phyloP scores from a whole-genome alignment of 1,140 invertebrate genomes.

The Bombyx mandarina region DNA sequence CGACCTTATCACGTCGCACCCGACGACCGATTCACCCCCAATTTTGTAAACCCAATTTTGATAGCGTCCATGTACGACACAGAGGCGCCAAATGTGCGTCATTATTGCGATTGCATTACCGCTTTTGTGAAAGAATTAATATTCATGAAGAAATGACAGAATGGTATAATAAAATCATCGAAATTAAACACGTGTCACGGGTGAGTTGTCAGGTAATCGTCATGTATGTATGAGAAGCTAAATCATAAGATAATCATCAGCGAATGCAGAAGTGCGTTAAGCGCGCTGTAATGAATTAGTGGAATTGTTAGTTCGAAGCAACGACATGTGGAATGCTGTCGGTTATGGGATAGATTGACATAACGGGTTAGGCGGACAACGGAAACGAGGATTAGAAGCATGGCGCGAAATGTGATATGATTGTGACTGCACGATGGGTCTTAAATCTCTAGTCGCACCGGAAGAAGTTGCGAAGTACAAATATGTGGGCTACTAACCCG shows the following conservation, averaged over 20 bases:
- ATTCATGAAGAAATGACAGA: slow-evolving; percentile 63
- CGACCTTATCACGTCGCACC: slow-evolving; percentile 15
- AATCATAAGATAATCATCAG: slow-evolving; percentile 26
- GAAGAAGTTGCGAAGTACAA: slow-evolving; percentile 46
- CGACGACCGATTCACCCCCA: slow-evolving; percentile 15
- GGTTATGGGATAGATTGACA: slow-evolving; percentile 39
- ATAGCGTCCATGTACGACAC: slow-evolving; percentile 21
- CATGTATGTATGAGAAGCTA: slow-evolving; percentile 29
- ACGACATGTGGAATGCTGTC: slow-evolving; percentile 56
- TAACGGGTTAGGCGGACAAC: slow-evolving; percentile 65
- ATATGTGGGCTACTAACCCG: slow-evolving; percentile 73
- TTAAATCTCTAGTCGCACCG: slow-evolving; percentile 46
- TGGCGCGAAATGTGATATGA: slow-evolving; percentile 56
- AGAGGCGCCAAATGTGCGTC: slow-evolving; percentile 39
- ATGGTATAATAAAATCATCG: slow-evolving; percentile 42
- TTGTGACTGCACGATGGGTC: slow-evolving; percentile 45
- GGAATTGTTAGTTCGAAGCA: slow-evolving; percentile 64
- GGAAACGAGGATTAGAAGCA: slow-evolving; percentile 63
- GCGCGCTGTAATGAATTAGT: slow-evolving; percentile 51
- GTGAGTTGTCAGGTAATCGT: slow-evolving; percentile 29
- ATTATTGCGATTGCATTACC: slow-evolving; percentile 67
- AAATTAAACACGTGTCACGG: slow-evolving; percentile 35
- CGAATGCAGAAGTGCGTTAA: slow-evolving; percentile 59
- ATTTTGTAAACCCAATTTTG: slow-evolving; percentile 44
- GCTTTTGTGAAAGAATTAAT: slow-evolving; percentile 69